Evolutionary conservation across 2,113 vertebrate genomes (phyloP), one percentile per base, ranked within the genome.

Genomic region (Gadus chalcogrammus): DNA sequence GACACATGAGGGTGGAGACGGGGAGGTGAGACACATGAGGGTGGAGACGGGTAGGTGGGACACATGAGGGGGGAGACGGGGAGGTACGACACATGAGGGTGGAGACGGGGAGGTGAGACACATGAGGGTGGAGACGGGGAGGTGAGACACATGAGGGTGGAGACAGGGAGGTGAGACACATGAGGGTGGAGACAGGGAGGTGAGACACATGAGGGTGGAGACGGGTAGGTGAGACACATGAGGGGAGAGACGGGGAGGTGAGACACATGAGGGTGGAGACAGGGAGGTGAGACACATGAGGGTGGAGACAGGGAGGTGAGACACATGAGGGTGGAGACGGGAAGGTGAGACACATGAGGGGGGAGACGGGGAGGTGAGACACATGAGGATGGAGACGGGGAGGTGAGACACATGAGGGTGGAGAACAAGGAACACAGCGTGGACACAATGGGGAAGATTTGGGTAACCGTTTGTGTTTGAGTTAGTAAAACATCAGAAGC

Each of bases 361-460:
- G 0, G 20, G 20, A 20, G 20, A 20, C 20, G 1, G 24, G 24
- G 24, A 24, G 24, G 24, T 15, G 17, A 27, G 35, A 53, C 11
- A 31, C 12, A 56, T 4, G 64, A 79, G 67, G 79, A 35, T 13
- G 71, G 64, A 15, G 0, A 66, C 9, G 35, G 56, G n/a, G 38
- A 15, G 24, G 24, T 24, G 24, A 24, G 24, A 24, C 24, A 24
- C 24, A 16, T 16, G 3, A 58, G 55, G 55, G 55, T 2, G n/a
- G 55, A n/a, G 55, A 3, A 1, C 52, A 55, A 15, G 16, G 31
- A 35, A 35, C 31, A 35, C 31, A 35, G 6, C 31, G 4, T 35
- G 31, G 31, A 35, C 31, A 35, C 24, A 24, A 24, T 1, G 1
- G 24, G 1, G 24, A 24, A 24, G 24, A 24, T 24, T 24, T 24